A percentile compares a stretch with the other conserved stretches of the same genome.
Conservation (phyloP, 2,113 vertebrate genomes). For the Ctenodactylus gundi region DNA sequence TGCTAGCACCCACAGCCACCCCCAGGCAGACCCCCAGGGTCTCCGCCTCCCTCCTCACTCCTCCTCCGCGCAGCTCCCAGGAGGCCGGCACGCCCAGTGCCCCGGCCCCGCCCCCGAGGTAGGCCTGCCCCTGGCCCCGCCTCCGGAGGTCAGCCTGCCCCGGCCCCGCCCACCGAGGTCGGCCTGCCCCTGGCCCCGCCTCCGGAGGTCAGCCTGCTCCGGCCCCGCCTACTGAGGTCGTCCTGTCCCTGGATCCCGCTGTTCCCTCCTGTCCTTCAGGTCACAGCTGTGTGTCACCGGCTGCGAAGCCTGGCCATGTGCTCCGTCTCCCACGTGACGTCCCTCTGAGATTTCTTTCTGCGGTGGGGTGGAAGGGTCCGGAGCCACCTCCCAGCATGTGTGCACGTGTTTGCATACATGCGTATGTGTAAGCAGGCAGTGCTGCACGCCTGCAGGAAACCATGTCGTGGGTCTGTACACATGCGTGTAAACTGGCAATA, state of each 20-base stretch:
- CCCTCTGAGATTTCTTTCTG: fast-evolving
- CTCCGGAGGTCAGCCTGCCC: neutral
- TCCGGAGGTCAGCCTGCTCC: neutral
- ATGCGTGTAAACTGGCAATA: neutral
- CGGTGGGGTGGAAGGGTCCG: too few species aligned
- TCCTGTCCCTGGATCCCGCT: too few species aligned
- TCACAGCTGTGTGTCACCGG: neutral
- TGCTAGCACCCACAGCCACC: too few species aligned
- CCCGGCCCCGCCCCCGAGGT: too few species aligned
- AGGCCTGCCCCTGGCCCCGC: too few species aligned
- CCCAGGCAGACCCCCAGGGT: too few species aligned
- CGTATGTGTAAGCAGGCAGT: neutral
- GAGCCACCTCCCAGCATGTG: neutral
- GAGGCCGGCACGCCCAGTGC: too few species aligned
- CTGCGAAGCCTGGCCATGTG: neutral
- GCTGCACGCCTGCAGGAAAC: neutral
- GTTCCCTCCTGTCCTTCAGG: neutral
- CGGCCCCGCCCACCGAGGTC: neutral
- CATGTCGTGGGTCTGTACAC: neutral
- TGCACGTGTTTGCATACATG: neutral
- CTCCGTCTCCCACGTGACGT: neutral
- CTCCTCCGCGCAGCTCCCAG: too few species aligned
- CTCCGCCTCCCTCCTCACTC: too few species aligned
- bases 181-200: too few species aligned
- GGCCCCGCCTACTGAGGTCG: too few species aligned